Evolutionary conservation across 2,797 vertebrate genomes (phyloP).

Genomic region (Varecia variegata): DNA sequence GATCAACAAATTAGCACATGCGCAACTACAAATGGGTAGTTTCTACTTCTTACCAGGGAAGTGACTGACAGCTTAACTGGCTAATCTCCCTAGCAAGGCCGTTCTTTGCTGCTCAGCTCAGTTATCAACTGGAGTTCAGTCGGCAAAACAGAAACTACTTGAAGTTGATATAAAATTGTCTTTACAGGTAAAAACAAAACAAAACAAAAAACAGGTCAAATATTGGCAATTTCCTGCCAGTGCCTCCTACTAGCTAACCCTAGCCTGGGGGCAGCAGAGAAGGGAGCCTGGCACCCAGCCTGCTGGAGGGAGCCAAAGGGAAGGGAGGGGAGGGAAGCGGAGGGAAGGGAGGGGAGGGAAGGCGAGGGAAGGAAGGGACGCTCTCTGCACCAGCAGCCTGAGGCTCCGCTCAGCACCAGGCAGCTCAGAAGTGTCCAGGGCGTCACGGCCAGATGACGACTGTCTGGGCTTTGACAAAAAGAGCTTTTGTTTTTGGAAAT

Average conservation of each 20-base stretch:
- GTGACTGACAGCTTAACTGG: not conserved
- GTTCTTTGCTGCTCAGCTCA: not conserved
- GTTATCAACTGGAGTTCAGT: not conserved
- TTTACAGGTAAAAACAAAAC: not conserved
- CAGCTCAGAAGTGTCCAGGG: not conserved
- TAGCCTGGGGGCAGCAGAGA: fast-evolving
- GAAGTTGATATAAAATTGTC: not conserved
- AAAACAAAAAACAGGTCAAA: not conserved
- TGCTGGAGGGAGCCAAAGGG: not conserved
- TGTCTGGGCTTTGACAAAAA: not conserved
- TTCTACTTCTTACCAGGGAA: not conserved
- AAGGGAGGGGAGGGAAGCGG: no score
- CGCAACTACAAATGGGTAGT: not conserved
- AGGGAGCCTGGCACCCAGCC: fast-evolving
- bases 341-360: not conserved
- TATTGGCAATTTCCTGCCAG: not conserved
- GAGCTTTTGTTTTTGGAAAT: not conserved
- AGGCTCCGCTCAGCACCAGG: not conserved
- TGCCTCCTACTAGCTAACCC: not conserved
- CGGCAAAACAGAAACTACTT: no score
- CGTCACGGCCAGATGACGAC: not conserved
- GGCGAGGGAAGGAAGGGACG: fast-evolving
- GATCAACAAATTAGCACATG: not conserved
- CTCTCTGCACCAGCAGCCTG: fast-evolving
- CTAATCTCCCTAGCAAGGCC: fast-evolving